Conservation (phyloP, 2,113 vertebrate genomes). For the Mirounga angustirostris region DNA sequence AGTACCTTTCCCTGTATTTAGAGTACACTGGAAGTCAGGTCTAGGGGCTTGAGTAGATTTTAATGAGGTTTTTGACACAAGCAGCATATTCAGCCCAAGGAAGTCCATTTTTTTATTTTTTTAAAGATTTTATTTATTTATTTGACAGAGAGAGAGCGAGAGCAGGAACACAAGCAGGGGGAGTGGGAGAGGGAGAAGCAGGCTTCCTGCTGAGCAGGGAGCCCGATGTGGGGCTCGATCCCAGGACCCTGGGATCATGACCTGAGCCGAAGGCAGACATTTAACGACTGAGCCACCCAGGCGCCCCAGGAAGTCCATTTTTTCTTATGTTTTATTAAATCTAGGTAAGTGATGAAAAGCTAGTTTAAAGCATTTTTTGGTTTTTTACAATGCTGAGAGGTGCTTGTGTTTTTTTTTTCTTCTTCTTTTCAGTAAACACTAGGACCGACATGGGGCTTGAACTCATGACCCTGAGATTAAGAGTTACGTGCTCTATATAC, state of each 20-base stretch:
- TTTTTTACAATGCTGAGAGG: not conserved
- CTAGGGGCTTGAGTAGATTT: not conserved
- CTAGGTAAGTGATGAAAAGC: not conserved
- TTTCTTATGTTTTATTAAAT: constrained; percentile 21
- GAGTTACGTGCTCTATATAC: not conserved
- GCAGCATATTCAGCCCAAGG: not conserved
- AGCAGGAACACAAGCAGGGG: too few species aligned
- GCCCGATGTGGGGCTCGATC: too few species aligned
- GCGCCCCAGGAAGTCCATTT: not conserved
- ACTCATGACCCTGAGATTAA: not conserved
- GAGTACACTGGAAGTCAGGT: not conserved
- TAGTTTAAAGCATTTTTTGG: not conserved
- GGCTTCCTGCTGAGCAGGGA: too few species aligned
- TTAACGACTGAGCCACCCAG: too few species aligned
- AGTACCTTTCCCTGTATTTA: not conserved
- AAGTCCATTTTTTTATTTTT: not conserved
- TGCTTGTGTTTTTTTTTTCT: not conserved
- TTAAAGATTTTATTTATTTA: too few species aligned
- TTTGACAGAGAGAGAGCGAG: too few species aligned
- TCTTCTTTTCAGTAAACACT: not conserved
- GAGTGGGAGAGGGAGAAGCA: too few species aligned
- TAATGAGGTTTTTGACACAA: not conserved
- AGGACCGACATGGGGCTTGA: not conserved
- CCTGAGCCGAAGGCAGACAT: too few species aligned
- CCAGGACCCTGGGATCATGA: too few species aligned